phyloP scores from a whole-genome alignment of 2,888 invertebrate species.

The Drosophila histrio region DNA sequence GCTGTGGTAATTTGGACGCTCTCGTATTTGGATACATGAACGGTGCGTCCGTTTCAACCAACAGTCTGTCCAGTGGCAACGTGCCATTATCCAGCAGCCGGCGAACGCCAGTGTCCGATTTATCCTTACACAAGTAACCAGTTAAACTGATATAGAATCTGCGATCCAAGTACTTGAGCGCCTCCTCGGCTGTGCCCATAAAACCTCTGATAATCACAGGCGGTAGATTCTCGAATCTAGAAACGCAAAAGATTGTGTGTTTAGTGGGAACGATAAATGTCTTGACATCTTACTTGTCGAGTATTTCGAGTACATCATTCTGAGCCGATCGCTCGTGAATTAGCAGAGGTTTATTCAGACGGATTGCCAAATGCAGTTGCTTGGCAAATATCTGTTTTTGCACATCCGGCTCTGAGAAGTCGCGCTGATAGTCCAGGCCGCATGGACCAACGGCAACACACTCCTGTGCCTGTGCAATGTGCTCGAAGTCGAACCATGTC shows the following conservation, averaged over 20 bases:
- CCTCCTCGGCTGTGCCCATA: constrained; percentile 94
- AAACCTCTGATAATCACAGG: constrained; percentile 95
- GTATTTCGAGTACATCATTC: constrained; percentile 91
- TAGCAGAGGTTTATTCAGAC: constrained; percentile 93
- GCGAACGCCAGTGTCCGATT: constrained; percentile 94
- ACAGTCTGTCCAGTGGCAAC: constrained; percentile 92
- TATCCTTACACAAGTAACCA: constrained; percentile 89
- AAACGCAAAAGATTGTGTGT: neutral
- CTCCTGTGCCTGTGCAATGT: constrained; percentile 91
- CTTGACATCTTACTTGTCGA: constrained; percentile 84
- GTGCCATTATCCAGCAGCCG: constrained; percentile 91
- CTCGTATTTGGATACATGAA: constrained; percentile 98
- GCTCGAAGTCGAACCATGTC: constrained; percentile 91
- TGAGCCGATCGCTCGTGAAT: constrained; percentile 97
- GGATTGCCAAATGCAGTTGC: constrained; percentile 93
- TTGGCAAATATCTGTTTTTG: constrained; percentile 94
- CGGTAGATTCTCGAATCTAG: constrained; percentile 86
- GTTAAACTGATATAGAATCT: constrained; percentile 94
- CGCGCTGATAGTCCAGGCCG: constrained; percentile 96
- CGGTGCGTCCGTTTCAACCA: constrained; percentile 97
- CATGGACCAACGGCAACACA: constrained; percentile 98
- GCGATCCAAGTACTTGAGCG: constrained; percentile 91
- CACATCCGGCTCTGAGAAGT: constrained; percentile 95
- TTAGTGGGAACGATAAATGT: neutral
- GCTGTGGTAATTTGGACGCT: constrained; percentile 94